Evolutionary conservation across 2,888 invertebrate genomes (phyloP).

Genomic region (Sarcophaga caerulescens): DNA sequence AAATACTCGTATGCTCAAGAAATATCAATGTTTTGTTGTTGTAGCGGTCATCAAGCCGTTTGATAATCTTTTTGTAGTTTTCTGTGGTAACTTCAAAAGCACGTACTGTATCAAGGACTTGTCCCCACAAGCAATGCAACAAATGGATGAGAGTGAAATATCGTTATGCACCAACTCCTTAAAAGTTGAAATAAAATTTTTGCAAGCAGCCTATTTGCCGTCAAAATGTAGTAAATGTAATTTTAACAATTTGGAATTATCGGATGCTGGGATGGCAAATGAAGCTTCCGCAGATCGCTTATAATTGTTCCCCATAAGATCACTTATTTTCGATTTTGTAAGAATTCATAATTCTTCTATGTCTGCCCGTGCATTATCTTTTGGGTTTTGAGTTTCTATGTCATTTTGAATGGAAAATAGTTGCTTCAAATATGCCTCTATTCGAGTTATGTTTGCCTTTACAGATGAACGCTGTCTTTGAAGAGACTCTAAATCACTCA

Average conservation of each 20-base stretch:
- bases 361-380: too few relatives aligned
- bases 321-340: too few relatives aligned
- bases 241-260: not conserved
- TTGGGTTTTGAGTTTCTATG: too few relatives aligned
- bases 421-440: too few relatives aligned
- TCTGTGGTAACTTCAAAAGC: conserved; percentile 1
- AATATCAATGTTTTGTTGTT: conserved; percentile 14
- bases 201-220: not conserved
- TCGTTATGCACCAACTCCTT: conserved; percentile 16
- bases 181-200: conserved; percentile 24
- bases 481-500: too few relatives aligned
- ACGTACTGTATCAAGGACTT: conserved; percentile 31
- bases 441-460: too few relatives aligned
- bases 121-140: conserved; percentile 22
- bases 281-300: not conserved
- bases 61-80: too few relatives aligned
- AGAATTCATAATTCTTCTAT: too few relatives aligned
- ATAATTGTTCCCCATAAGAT: not conserved
- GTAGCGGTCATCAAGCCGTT: too few relatives aligned
- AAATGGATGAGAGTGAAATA: conserved; percentile 2
- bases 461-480: too few relatives aligned
- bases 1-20: conserved; percentile 30
- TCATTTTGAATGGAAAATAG: too few relatives aligned
- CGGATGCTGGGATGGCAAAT: not conserved
- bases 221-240: conserved; percentile 6